These are phyloP conservation scores for Bathynomus jamesi DNA, from an alignment of 1,140 invertebrate genomes.

Conservation along the genomic window DNA sequence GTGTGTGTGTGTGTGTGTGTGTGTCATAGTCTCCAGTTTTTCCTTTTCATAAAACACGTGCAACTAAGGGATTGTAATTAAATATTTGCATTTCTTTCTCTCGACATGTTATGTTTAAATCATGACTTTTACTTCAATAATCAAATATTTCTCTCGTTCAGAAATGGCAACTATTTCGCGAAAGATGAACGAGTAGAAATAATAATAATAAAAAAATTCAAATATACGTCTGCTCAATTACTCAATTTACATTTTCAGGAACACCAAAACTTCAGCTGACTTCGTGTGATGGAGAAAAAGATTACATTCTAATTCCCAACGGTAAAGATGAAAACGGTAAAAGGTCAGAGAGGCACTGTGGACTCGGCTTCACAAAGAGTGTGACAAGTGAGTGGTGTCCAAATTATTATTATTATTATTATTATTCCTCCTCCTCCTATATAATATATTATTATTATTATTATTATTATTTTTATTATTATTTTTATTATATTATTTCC, in stretches of 20 bases:
- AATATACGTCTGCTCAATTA: not conserved
- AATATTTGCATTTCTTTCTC: not conserved
- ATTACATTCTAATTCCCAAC: not conserved
- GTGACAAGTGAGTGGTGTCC: not conserved
- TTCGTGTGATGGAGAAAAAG: not conserved
- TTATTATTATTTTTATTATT: not conserved
- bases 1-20: too few relatives aligned
- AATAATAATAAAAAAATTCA: too few relatives aligned
- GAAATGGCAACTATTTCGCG: too few relatives aligned
- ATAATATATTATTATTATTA: not conserved
- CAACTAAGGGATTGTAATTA: too few relatives aligned
- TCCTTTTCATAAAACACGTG: too few relatives aligned
- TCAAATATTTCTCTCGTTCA: not conserved
- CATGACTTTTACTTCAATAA: not conserved
- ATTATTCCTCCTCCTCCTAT: not conserved
- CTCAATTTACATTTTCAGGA: not conserved
- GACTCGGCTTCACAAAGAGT: not conserved
- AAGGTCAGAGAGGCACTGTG: not conserved
- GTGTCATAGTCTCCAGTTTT: too few relatives aligned
- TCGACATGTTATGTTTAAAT: not conserved
- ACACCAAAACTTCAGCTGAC: not conserved
- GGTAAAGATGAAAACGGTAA: not conserved
- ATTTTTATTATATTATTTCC: not conserved
- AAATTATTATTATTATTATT: not conserved
- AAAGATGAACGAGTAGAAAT: too few relatives aligned